A percentile compares a stretch with the other conserved stretches of the same genome.
phyloP scores from a whole-genome alignment of 1,140 invertebrate genomes.

The Procambarus virginalis region DNA sequence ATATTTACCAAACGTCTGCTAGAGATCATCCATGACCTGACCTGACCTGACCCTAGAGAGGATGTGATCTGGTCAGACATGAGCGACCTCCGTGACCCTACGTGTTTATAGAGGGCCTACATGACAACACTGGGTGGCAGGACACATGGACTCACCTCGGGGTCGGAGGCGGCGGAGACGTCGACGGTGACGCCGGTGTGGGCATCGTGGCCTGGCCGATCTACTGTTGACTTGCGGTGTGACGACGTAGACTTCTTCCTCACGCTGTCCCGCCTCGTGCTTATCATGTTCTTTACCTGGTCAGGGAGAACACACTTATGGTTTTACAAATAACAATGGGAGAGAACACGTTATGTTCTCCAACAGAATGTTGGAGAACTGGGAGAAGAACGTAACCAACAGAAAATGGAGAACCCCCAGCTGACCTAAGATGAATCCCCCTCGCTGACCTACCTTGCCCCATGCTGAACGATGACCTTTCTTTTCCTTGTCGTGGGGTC shows the following conservation, averaged over 20 bases:
- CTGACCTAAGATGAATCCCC: constrained; percentile 14
- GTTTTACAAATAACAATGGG: too few species aligned
- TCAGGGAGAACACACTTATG: too few species aligned
- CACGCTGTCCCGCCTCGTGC: constrained; percentile 48
- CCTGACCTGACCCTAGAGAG: too few species aligned
- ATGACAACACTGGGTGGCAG: too few species aligned
- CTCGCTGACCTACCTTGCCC: constrained; percentile 41
- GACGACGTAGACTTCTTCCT: constrained; percentile 29
- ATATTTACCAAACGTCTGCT: too few species aligned
- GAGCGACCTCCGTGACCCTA: too few species aligned
- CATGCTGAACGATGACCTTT: constrained; percentile 49
- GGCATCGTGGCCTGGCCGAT: not conserved
- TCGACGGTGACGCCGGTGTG: constrained; percentile 13
- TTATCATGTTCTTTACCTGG: constrained; percentile 60
- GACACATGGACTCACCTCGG: constrained; percentile 11
- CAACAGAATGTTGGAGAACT: not conserved
- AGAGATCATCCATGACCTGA: too few species aligned
- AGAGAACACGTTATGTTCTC: not conserved
- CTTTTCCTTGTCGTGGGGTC: constrained; percentile 52
- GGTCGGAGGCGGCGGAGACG: constrained; percentile 31
- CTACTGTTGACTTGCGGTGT: constrained; percentile 31
- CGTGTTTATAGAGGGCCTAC: too few species aligned
- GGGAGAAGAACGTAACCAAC: constrained; percentile 4
- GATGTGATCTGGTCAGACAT: too few species aligned
- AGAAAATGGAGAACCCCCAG: not conserved